Evolutionary conservation across 1,140 invertebrate species (phyloP), one percentile per base, ranked within the genome.

Genomic region (Limonius californicus): DNA sequence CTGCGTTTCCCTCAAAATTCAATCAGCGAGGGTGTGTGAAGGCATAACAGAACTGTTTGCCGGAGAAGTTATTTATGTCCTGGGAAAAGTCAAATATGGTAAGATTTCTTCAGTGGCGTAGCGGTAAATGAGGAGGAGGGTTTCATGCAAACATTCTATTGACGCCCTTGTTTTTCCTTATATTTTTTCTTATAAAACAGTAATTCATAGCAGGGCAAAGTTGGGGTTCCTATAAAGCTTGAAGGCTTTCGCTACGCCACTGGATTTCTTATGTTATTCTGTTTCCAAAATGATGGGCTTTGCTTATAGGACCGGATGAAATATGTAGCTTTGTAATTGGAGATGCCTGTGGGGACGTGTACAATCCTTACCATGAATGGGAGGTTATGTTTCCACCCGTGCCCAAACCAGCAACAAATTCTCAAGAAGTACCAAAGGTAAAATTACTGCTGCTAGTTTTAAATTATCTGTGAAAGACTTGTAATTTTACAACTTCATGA

Each of bases 321-420:
- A 89, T 95, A 35, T 96, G 94, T 76, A 94, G 91, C 72, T 92
- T 95, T 72, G 87, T 95, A 0, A 92, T 96, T 39, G 92, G 92
- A 0, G 91, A 94, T 70, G 91, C 89, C 19, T 96, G 94, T 72
- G 92, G 90, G 1, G 88, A 92, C 69, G 86, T 90, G 0, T 91
- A 90, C 67, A 93, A 93, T 76, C 91, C 92, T 0, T 87, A 89
- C 20, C 91, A 94, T 68, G 91, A 95, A 62, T 96, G 94, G 94
- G 87, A 90, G 70, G 89, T 95, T 0, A 83, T 87, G 2, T 92
- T 95, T 70, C 91, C 93, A 2, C 91, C 91, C 0, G 89, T 94
- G 19, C 88, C 89, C 0, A 95, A 96, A 73, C 92, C 91, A 11
- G 76, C 83, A 0, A 71, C 85, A 0, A 77, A 80, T 42, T 80